Percentiles rank a stretch among this genome's conserved stretches.
Conservation (phyloP, 2,888 invertebrate genomes). For the Dendrolimus pini region DNA sequence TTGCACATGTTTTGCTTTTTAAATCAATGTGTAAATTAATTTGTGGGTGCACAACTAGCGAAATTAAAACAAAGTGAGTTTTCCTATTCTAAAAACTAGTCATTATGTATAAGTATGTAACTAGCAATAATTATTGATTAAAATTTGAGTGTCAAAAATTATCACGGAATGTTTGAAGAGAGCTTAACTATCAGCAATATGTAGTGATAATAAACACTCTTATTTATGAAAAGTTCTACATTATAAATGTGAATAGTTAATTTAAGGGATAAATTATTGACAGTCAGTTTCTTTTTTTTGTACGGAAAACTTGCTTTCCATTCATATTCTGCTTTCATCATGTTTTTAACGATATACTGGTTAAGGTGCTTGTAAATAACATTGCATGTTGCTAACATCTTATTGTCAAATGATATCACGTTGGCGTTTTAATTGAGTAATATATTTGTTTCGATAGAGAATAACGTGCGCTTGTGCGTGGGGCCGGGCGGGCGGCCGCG, state of each 20-base stretch:
- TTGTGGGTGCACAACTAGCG: not conserved
- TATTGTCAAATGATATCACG: not conserved
- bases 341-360: slow-evolving; percentile 7
- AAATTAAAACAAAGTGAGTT: not conserved
- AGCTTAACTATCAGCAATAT: slow-evolving; percentile 6
- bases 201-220: slow-evolving; percentile 1
- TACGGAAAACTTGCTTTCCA: slow-evolving; percentile 11
- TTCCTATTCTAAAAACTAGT: not conserved
- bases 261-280: slow-evolving; percentile 7
- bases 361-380: slow-evolving; percentile 10
- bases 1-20: not conserved
- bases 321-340: slow-evolving; percentile 7
- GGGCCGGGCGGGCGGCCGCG: slow-evolving; percentile 67
- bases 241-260: not conserved
- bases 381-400: slow-evolving; percentile 18
- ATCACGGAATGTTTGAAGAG: not conserved
- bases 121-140: not conserved
- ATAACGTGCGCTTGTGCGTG: slow-evolving; percentile 58
- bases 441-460: slow-evolving; percentile 35
- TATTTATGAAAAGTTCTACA: not conserved
- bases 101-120: too few species aligned
- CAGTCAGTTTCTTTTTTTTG: slow-evolving; percentile 9
- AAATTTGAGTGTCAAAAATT: too few species aligned
- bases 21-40: too few species aligned
- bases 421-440: slow-evolving; percentile 9